These are phyloP conservation scores for Podotricha telesiphe DNA, from an alignment of 2,888 invertebrate species.

Conservation along the genomic window DNA sequence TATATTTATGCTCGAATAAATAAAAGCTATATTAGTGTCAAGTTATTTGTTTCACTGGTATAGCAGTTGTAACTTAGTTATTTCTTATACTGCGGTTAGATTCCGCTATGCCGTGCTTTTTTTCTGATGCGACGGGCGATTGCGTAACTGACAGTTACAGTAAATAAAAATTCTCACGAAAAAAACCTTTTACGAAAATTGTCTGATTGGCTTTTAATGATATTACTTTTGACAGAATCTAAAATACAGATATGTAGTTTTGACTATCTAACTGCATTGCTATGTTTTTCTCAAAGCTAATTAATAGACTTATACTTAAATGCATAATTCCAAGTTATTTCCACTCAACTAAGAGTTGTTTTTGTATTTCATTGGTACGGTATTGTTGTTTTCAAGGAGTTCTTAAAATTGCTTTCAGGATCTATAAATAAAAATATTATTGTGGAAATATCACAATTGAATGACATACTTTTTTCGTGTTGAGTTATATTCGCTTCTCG, in stretches of 20 bases:
- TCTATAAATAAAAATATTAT: no score
- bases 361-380: background rate
- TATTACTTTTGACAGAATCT: conserved; percentile 4
- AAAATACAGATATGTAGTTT: no score
- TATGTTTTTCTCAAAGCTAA: conserved; percentile 51
- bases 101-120: conserved; percentile 36
- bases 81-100: conserved; percentile 41
- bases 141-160: conserved; percentile 20
- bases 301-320: conserved; percentile 51
- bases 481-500: no score
- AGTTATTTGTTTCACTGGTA: conserved; percentile 30
- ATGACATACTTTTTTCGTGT: no score
- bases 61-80: conserved; percentile 14
- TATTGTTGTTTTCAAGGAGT: background rate
- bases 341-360: background rate
- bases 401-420: no score
- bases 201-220: background rate
- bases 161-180: conserved; percentile 4
- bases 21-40: conserved; percentile 27
- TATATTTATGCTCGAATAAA: conserved; percentile 2
- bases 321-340: background rate
- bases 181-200: conserved; percentile 3
- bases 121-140: conserved; percentile 26
- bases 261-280: no score
- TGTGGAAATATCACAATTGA: no score